These are phyloP conservation scores for Cricetomys ansorgei DNA, from an alignment of 2,113 vertebrate species.

Conservation along the genomic window DNA sequence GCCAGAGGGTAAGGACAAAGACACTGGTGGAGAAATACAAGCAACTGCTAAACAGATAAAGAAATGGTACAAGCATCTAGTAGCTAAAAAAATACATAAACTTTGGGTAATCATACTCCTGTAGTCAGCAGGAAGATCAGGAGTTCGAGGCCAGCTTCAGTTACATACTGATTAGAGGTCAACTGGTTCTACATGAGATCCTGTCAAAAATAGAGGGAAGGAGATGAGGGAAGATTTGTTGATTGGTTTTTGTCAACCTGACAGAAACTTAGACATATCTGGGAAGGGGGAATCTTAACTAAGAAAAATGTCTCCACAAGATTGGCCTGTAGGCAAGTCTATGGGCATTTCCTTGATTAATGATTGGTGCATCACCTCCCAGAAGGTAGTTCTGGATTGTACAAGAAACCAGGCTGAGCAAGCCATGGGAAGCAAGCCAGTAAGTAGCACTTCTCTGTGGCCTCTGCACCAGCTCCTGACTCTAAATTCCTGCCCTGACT, in stretches of 20 bases:
- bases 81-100: neutral
- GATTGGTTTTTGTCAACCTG: neutral
- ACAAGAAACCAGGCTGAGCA: neutral
- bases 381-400: neutral
- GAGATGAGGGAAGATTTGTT: neutral
- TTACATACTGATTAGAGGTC: neutral
- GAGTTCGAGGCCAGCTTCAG: neutral
- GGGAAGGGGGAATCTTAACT: neutral
- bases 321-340: neutral
- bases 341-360: neutral
- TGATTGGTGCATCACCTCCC: neutral
- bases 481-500: neutral
- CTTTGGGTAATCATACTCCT: neutral
- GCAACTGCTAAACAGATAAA: neutral
- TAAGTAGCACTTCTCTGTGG: neutral
- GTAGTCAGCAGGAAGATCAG: neutral
- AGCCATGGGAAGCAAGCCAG: neutral
- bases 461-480: neutral
- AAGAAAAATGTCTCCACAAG: neutral
- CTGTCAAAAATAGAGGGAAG: neutral
- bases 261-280: neutral
- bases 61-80: neutral
- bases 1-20: neutral
- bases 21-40: neutral
- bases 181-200: neutral